Conservation (phyloP, 35 echinoderm and acorn worm genomes). For the Patiria miniata region DNA sequence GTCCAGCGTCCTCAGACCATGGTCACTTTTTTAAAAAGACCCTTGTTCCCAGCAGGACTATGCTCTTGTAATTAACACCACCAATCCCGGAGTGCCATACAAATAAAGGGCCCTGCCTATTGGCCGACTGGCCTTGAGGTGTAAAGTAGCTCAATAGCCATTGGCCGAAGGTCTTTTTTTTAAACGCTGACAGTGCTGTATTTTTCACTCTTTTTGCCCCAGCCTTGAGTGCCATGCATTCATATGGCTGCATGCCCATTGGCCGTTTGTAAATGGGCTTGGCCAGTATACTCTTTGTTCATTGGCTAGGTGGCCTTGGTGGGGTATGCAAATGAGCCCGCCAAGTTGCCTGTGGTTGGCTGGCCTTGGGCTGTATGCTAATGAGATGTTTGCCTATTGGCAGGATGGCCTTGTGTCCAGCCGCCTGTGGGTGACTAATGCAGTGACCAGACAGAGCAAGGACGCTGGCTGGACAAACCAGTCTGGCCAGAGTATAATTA, state of each 20-base stretch:
- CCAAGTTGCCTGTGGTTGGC: background rate
- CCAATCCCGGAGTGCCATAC: background rate
- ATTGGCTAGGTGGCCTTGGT: conserved; percentile 10
- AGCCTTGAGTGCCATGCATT: background rate
- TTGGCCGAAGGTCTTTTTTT: background rate
- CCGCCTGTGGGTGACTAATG: conserved; percentile 23
- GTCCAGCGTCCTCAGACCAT: conserved; percentile 5
- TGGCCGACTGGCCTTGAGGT: conserved; percentile 1
- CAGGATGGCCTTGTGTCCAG: background rate
- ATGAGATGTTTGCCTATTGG: conserved; percentile 20
- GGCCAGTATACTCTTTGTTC: background rate
- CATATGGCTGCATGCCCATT: background rate
- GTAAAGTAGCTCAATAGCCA: background rate
- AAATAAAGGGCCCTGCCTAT: background rate
- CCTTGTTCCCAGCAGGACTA: background rate
- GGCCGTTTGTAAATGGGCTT: background rate
- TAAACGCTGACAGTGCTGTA: background rate
- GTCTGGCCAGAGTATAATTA: background rate
- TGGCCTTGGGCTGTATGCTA: conserved; percentile 16
- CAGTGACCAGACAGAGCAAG: conserved; percentile 16
- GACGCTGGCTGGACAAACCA: background rate
- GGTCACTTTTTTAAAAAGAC: background rate
- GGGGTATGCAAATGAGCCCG: background rate
- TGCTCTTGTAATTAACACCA: conserved; percentile 20
- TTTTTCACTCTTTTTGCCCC: background rate